These are phyloP conservation scores for Edolisoma coerulescens DNA, from an alignment of 2,113 vertebrate species.

Conservation along the genomic window DNA sequence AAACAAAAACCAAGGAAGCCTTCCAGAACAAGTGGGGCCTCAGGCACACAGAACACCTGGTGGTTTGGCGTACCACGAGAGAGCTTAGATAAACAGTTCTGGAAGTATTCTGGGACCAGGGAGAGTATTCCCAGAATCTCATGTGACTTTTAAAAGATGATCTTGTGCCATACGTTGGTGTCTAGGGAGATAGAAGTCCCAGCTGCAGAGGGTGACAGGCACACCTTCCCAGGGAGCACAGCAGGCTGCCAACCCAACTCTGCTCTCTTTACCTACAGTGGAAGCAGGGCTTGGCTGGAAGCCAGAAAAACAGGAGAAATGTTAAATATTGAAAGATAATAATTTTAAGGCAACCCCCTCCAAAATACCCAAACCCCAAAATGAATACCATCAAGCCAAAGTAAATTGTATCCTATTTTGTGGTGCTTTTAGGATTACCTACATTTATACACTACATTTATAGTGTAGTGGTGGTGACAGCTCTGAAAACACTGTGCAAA, in stretches of 20 bases:
- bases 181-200: not conserved
- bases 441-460: not conserved
- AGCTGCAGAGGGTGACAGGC: not conserved
- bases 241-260: not conserved
- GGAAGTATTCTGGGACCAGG: not conserved
- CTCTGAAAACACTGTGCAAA: not conserved
- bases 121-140: not conserved
- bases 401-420: not conserved
- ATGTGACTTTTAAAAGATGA: not conserved
- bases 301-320: not conserved
- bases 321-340: not conserved
- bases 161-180: not conserved
- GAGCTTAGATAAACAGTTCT: conserved; percentile 20
- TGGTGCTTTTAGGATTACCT: not conserved
- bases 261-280: not conserved
- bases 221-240: not conserved
- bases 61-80: not conserved
- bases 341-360: fast-evolving
- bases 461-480: not conserved
- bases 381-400: not conserved
- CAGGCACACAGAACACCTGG: conserved; percentile 42
- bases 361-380: not conserved
- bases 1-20: conserved; percentile 20
- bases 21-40: conserved; percentile 29
- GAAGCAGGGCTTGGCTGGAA: not conserved